Evolutionary conservation across 2,797 vertebrate genomes (phyloP), one percentile per base, ranked within the genome.

Genomic region (Onychomys leucogaster): DNA sequence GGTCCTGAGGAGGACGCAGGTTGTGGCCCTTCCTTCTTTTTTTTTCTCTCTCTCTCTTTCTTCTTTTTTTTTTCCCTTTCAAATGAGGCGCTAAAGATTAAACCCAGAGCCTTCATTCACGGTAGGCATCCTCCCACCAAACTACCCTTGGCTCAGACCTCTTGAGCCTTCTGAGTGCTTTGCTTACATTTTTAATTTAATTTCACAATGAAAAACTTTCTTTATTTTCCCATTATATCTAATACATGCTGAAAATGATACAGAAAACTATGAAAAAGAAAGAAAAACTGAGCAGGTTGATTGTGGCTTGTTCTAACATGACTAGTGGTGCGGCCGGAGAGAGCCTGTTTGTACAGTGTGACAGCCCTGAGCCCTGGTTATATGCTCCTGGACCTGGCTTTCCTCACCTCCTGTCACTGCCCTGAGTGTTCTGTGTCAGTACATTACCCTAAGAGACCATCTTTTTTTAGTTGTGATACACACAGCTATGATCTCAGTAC

Each of bases 81-180:
- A 19, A 41, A n/a, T 59, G n/a, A 61, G n/a, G 21, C 4, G 21
- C 46, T 52, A 52, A 52, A 52, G 32, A 55, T n/a, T 21, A 80
- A 80, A n/a, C 19, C 78, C 49, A 57, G 29, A 1, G 17, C 78
- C 10, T 23, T 69, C n/a, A 57, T n/a, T 23, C 32, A 21, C 27
- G 14, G 52, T 41, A 61, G 55, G 52, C 37, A 21, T 49, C n/a
- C 49, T 6, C 4, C 37, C 19, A 25, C 19, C 46, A n/a, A 34
- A 4, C 8, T 57, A n/a, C 49, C n/a, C 21, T 25, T 11, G n/a
- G 21, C 80, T 34, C 55, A 41, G 21, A 37, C n/a, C 80, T 87
- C 52, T 17, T 57, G 63, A 88, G 34, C 27, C n/a, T 95, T 82
- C 61, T 92, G 27, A 34, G 32, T 73, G 52, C 49, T 91, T 95